phyloP scores from a whole-genome alignment of 1,140 invertebrate species.

The Drosophila tani region DNA sequence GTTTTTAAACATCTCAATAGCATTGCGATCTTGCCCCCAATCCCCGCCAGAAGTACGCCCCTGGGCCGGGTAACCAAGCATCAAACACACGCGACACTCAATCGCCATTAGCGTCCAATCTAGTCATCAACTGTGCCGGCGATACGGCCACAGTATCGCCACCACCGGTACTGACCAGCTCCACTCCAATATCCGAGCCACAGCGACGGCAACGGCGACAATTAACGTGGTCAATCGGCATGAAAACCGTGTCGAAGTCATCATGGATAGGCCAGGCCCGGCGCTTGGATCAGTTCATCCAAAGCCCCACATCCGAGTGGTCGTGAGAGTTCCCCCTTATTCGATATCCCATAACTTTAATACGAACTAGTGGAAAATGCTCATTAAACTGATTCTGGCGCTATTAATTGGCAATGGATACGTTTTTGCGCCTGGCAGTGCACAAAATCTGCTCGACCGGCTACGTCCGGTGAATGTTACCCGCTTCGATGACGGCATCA shows the following conservation, averaged over 20 bases:
- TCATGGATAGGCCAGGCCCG: constrained; percentile 50
- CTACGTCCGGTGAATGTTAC: constrained; percentile 59
- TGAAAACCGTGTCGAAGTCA: constrained; percentile 84
- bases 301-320: constrained; percentile 37
- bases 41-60: constrained; percentile 45
- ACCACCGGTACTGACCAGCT: constrained; percentile 34
- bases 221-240: constrained; percentile 77
- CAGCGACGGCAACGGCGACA: constrained; percentile 31
- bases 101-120: constrained; percentile 68
- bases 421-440: constrained; percentile 65
- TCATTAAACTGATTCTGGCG: constrained; percentile 42
- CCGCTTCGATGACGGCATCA: constrained; percentile 67
- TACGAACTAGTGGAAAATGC: constrained; percentile 31
- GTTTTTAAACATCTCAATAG: constrained; percentile 14
- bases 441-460: constrained; percentile 73
- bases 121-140: constrained; percentile 52
- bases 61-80: constrained; percentile 65
- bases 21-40: constrained; percentile 28
- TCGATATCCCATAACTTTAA: background rate
- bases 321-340: constrained; percentile 5
- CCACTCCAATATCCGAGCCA: constrained; percentile 13
- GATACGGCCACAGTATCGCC: constrained; percentile 37
- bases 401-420: constrained; percentile 42
- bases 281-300: constrained; percentile 51
- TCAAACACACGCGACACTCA: constrained; percentile 76